Evolutionary conservation across 2,797 vertebrate genomes (phyloP).

Genomic region (Cynopterus sphinx): DNA sequence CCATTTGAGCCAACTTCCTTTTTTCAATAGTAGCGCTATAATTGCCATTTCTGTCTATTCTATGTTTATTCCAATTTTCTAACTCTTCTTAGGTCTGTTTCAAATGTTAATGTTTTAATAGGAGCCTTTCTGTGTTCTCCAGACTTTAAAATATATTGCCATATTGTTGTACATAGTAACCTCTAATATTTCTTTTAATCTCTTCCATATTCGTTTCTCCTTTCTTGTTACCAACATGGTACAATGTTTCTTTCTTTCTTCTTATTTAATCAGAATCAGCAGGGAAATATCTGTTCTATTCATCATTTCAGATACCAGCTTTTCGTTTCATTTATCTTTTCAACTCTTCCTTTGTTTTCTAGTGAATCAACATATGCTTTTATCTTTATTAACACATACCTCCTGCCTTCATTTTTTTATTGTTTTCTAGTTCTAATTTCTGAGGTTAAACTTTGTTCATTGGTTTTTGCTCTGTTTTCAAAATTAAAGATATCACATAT

Average conservation of each 20-base stretch:
- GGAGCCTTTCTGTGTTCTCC: not conserved
- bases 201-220: not conserved
- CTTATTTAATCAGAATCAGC: not conserved
- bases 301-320: constrained; percentile 9
- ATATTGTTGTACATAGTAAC: not conserved
- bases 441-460: not conserved
- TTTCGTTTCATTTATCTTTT: constrained; percentile 57
- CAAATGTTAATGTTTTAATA: constrained; percentile 5
- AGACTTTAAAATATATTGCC: not conserved
- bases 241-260: not conserved
- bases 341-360: constrained; percentile 33
- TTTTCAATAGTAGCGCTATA: not conserved
- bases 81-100: not conserved
- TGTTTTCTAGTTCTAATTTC: not conserved
- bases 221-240: not conserved
- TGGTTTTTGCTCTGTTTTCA: not conserved
- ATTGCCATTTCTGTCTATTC: not conserved
- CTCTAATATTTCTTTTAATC: constrained; percentile 8
- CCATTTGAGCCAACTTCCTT: not conserved
- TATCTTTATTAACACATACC: not conserved
- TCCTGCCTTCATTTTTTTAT: not conserved
- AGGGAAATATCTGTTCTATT: constrained; percentile 5
- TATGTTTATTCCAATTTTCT: not conserved
- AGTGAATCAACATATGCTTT: not conserved
- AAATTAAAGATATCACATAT: not conserved